phyloP scores from a whole-genome alignment of 1,140 invertebrate species.

The Diorhabda carinulata region DNA sequence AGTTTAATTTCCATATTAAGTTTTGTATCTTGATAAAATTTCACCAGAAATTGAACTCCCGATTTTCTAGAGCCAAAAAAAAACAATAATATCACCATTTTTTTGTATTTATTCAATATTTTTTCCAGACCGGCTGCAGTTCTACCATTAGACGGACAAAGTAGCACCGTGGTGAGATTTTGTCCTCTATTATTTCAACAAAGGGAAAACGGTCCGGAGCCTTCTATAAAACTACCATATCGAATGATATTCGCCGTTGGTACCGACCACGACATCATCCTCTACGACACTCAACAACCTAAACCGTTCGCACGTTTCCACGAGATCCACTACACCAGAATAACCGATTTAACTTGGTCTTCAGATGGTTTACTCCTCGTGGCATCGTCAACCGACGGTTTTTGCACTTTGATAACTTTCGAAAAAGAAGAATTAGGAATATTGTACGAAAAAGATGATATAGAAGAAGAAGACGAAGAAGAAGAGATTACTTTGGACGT shows the following conservation, averaged over 20 bases:
- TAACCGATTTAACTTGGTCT: conserved; percentile 92
- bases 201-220: conserved; percentile 53
- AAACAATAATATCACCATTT: too few relatives aligned
- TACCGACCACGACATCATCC: conserved; percentile 77
- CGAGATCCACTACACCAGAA: conserved; percentile 90
- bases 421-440: conserved; percentile 76
- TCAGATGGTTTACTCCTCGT: conserved; percentile 75
- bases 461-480: conserved; percentile 42
- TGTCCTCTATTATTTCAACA: conserved; percentile 74
- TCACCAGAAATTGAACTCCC: too few relatives aligned
- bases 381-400: conserved; percentile 92
- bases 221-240: conserved; percentile 68
- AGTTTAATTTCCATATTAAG: too few relatives aligned
- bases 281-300: conserved; percentile 90
- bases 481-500: conserved; percentile 28
- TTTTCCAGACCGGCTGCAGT: conserved; percentile 70
- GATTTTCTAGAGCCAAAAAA: too few relatives aligned
- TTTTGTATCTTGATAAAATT: too few relatives aligned
- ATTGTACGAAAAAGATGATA: conserved; percentile 52
- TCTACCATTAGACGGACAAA: conserved; percentile 74
- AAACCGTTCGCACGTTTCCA: conserved; percentile 80
- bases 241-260: conserved; percentile 87
- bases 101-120: conserved; percentile 11
- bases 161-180: conserved; percentile 75
- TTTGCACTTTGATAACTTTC: conserved; percentile 88